Base-by-base conservation (phyloP, 1,140 invertebrate genomes). In the Eubasilissa regina region DNA sequence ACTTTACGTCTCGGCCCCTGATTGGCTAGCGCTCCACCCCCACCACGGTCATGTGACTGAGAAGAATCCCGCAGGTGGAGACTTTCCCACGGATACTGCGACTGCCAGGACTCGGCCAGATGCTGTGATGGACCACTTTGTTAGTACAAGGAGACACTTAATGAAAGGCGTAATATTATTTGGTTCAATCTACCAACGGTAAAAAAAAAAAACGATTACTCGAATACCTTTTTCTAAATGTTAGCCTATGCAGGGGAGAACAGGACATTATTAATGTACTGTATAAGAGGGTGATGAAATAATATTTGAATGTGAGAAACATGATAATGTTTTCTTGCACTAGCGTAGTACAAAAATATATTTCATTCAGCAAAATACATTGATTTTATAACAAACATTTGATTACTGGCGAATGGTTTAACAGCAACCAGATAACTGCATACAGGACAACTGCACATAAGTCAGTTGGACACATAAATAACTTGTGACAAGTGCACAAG, bases 41-140 rank as follows among this genome's bases (percentile, higher is more conserved):
- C 60, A 9, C 56, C 56, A 58, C 55, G 11, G 15, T 56, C n/a
- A 9, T 64, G 60, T 35, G 25, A 64, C 60, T 25, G 60, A 64
- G 60, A 64, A 58, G 55, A 58, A 19, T n/a, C 60, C 60, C 60
- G 60, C 60, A 64, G 60, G 60, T 64, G 60, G 19, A 8, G 19
- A 35, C 8, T 11, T 64, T 64, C 60, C 60, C 60, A 64, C 60
- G 60, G 55, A 58, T 58, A 21, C 17, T 21, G 60, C 25, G 10
- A 44, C 21, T 25, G 35, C 13, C 13, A 43, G 19, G 35, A 64
- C 13, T 64, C 9, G 35, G 35, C 60, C 60, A 64, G 60, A 64
- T 64, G 60, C 19, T 21, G n/a, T 64, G 19, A 25, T 35, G 21
- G 17, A 19, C 15, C 21, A 21, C 55, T 58, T 64, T 64, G 35